Evolutionary conservation across 2,113 vertebrate species (phyloP), one percentile per base, ranked within the genome.

Genomic region (Uria lomvia): DNA sequence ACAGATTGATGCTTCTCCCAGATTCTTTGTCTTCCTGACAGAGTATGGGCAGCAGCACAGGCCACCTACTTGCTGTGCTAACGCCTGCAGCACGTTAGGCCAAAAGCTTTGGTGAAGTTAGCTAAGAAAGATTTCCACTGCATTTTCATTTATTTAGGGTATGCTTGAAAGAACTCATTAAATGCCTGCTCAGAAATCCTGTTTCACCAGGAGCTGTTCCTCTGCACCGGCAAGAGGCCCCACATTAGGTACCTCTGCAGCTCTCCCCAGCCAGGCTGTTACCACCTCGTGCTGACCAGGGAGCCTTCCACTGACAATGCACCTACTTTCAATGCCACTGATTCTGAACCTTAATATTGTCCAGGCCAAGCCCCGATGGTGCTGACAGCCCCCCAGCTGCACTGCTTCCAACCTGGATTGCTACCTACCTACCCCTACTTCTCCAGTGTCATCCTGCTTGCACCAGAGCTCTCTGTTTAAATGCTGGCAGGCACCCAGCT

Each of bases 1-100:
- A 98, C 98, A 98, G 98, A 98, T 98, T 98, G 98, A 97, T 96
- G 98, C 96, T 96, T 98, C 96, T 95, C 92, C 96, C 95, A 63
- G 96, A 90, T 94, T 97, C 96, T 98, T 97, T 97, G 96, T 97
- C 98, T 97, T 97, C 80, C 76, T 98, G 98, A 98, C 98, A 98
- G 97, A 94, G 19, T 77, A 97, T 90, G 97, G 96, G 96, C 97
- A 96, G 71, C 85, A 97, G 95, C 96, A 96, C 95, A 82, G 52
- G 94, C 96, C 97, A 98, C 91, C 96, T 95, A 92, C 95, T 97
- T 96, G 97, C 97, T 95, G 72, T 24, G 38, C 84, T 94, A 96
- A 82, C 6, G 96, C 94, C 96, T 92, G 80, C 22, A 77, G 95
- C 94, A 87, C 82, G 12, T 89, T 80, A 93, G 98, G 97, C 97